Percentiles rank a stretch among this genome's conserved stretches.
phyloP scores from a whole-genome alignment of 2,113 vertebrate genomes.

The Reinhardtius hippoglossoides region DNA sequence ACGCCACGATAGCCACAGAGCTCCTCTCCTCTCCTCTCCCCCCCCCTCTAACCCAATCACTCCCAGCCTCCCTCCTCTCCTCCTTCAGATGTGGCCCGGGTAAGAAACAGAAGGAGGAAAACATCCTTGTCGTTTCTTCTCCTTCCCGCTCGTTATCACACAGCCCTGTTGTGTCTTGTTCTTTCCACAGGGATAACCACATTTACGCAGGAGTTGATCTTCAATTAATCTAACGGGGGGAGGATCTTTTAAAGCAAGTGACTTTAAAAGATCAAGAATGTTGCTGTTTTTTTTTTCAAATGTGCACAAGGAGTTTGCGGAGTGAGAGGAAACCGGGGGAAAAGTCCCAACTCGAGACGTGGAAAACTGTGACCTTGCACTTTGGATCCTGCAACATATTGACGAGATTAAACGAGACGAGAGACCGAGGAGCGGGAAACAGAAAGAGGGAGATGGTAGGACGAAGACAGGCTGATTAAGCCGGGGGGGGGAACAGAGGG shows the following conservation, averaged over 20 bases:
- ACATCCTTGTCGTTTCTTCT: constrained; percentile 42
- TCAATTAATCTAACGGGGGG: background rate
- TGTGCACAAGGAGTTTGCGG: background rate
- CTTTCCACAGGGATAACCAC: constrained; percentile 24
- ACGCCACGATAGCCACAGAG: constrained; percentile 43
- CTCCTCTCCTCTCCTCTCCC: background rate
- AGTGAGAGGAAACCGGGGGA: constrained; percentile 51
- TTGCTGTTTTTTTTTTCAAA: background rate
- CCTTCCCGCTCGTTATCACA: constrained; percentile 32
- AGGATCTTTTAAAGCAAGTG: constrained; percentile 5
- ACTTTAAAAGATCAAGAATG: constrained; percentile 33
- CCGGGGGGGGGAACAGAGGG: background rate
- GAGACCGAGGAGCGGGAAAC: background rate
- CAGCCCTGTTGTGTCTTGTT: constrained; percentile 3
- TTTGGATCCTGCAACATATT: constrained; percentile 52
- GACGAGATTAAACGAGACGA: constrained; percentile 30
- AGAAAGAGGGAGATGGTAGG: constrained; percentile 8
- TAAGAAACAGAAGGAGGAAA: constrained; percentile 22
- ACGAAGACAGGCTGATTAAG: constrained; percentile 33
- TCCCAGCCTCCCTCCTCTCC: background rate
- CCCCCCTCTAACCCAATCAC: background rate
- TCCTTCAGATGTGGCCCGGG: constrained; percentile 57
- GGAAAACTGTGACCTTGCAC: constrained; percentile 77
- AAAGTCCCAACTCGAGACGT: constrained; percentile 56
- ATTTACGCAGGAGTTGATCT: constrained; percentile 21